Conservation (phyloP, 2,113 vertebrate genomes). For the Hydrolagus affinis region DNA sequence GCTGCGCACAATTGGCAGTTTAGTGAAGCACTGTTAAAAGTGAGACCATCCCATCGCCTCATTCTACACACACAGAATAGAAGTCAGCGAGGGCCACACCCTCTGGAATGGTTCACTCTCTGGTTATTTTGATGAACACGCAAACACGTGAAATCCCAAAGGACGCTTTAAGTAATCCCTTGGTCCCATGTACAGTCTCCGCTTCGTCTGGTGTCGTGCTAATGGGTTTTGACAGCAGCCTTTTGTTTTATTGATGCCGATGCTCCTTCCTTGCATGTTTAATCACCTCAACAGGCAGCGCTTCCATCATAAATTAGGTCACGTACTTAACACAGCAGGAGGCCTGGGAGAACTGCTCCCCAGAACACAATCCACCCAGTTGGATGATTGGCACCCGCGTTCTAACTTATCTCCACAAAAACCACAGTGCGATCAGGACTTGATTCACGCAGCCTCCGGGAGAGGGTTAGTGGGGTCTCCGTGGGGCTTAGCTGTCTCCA, state of each 20-base stretch:
- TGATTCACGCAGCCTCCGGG: no score
- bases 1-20: no score
- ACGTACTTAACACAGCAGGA: neutral
- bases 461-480: no score
- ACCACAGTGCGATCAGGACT: neutral
- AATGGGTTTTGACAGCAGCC: neutral
- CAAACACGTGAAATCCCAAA: neutral
- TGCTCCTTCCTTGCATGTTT: neutral
- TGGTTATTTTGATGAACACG: neutral
- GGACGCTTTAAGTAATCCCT: neutral
- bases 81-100: no score
- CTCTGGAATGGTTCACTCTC: neutral
- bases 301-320: conserved; percentile 13
- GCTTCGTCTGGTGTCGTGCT: neutral
- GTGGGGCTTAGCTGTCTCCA: no score
- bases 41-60: no score
- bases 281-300: neutral
- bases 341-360: neutral
- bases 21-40: no score
- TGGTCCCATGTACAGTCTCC: neutral
- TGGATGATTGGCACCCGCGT: no score
- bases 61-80: no score
- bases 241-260: neutral
- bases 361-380: neutral
- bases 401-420: neutral